phyloP scores from a whole-genome alignment of 2,113 vertebrate genomes.

The Coryphaenoides rupestris region DNA sequence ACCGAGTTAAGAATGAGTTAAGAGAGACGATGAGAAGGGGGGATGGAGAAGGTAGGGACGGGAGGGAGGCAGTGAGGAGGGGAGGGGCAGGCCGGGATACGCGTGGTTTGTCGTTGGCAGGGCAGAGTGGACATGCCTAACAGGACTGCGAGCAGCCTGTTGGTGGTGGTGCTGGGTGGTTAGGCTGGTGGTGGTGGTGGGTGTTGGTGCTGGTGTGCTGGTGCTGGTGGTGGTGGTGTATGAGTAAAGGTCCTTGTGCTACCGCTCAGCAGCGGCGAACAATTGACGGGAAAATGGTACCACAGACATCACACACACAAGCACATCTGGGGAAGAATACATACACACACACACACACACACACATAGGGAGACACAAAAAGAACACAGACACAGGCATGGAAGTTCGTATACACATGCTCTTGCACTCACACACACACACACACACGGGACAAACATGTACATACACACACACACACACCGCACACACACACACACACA shows the following conservation, averaged over 20 bases:
- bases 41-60: slow-evolving; percentile 27
- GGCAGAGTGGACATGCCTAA: slow-evolving; percentile 39
- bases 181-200: no score
- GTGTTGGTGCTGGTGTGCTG: background rate
- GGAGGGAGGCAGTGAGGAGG: slow-evolving; percentile 20
- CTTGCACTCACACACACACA: background rate
- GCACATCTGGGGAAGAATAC: slow-evolving; percentile 8
- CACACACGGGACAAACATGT: slow-evolving; percentile 30
- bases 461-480: slow-evolving; percentile 19
- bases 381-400: no score
- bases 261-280: background rate
- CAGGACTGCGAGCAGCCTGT: slow-evolving; percentile 21
- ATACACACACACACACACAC: slow-evolving; percentile 8
- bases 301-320: background rate
- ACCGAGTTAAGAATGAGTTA: no score
- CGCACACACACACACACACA: slow-evolving; percentile 2
- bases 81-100: slow-evolving; percentile 36
- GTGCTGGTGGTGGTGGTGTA: no score
- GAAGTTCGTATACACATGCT: background rate
- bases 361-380: background rate
- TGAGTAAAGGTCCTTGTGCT: background rate
- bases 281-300: background rate
- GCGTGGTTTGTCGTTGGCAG: slow-evolving; percentile 35
- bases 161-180: background rate
- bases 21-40: no score